A percentile compares a stretch with the other conserved stretches of the same genome.
Conservation (phyloP, 2,113 vertebrate species). For the Zootoca vivipara region DNA sequence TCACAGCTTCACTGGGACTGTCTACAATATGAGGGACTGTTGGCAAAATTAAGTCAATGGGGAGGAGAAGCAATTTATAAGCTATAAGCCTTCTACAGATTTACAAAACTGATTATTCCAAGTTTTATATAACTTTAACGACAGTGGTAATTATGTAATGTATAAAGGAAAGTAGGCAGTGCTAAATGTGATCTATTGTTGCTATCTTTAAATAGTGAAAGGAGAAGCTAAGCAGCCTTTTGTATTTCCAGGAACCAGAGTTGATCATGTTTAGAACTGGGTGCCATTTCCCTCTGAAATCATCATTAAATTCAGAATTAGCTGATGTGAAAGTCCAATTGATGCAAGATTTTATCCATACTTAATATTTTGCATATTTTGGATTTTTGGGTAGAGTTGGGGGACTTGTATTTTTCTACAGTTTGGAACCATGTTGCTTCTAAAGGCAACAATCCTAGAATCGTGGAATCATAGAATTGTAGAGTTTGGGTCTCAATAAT, state of each 20-base stretch:
- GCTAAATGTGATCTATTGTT: rapidly evolving
- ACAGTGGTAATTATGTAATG: not conserved
- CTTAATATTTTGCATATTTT: no score
- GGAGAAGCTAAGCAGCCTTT: no score
- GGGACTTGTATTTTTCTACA: no score
- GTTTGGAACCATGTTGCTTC: no score
- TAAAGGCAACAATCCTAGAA: no score
- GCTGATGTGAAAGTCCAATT: no score
- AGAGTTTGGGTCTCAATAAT: constrained; percentile 55
- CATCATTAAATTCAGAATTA: no score
- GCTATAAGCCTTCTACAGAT: constrained; percentile 24
- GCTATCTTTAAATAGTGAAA: no score
- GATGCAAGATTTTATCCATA: no score
- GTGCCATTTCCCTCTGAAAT: no score
- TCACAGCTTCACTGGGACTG: constrained; percentile 64
- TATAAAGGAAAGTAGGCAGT: constrained; percentile 5
- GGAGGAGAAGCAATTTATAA: constrained; percentile 25
- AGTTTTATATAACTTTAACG: constrained; percentile 19
- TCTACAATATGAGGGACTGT: constrained; percentile 58
- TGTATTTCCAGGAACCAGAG: not conserved
- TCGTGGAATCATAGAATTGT: no score
- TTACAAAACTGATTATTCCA: not conserved
- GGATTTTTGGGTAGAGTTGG: no score
- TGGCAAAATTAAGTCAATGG: constrained; percentile 49
- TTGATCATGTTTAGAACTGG: not conserved